Evolutionary conservation across 2,113 vertebrate genomes (phyloP).

Genomic region (Cygnus buccinator): DNA sequence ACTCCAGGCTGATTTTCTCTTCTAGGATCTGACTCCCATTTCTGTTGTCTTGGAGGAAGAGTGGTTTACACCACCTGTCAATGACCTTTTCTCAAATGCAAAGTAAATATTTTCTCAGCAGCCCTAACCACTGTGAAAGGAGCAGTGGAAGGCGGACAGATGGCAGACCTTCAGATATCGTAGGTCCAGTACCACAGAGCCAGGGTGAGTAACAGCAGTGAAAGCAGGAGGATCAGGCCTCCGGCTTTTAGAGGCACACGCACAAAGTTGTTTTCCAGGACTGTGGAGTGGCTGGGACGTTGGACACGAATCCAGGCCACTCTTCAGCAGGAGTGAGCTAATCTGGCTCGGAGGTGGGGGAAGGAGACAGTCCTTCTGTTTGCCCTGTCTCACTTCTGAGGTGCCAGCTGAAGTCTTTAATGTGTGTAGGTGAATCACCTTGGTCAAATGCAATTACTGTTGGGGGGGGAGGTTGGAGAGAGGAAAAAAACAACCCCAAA

Average conservation of each 20-base stretch:
- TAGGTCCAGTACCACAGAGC: background rate
- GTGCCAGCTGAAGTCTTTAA: background rate
- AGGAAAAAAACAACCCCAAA: background rate
- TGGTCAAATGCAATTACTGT: background rate
- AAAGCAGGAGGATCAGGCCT: background rate
- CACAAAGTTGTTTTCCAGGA: background rate
- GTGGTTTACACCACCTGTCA: slow-evolving; percentile 3
- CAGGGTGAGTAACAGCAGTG: background rate
- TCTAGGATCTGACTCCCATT: background rate
- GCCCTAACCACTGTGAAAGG: background rate
- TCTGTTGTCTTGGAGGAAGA: background rate
- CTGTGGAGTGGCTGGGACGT: background rate
- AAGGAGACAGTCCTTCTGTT: background rate
- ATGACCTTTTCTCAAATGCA: slow-evolving; percentile 44
- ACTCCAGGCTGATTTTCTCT: slow-evolving; percentile 17
- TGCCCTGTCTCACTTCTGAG: background rate
- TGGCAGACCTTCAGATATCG: background rate
- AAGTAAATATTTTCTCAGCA: slow-evolving; percentile 43
- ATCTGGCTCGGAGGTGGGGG: background rate
- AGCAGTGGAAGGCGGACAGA: background rate
- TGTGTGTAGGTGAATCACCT: background rate
- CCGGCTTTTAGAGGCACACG: background rate
- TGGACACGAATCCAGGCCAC: background rate
- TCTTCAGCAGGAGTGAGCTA: background rate
- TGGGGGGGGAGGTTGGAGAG: background rate